Base-by-base conservation (phyloP, 2,888 invertebrate genomes). In the Scelioninae gen. 1 region DNA sequence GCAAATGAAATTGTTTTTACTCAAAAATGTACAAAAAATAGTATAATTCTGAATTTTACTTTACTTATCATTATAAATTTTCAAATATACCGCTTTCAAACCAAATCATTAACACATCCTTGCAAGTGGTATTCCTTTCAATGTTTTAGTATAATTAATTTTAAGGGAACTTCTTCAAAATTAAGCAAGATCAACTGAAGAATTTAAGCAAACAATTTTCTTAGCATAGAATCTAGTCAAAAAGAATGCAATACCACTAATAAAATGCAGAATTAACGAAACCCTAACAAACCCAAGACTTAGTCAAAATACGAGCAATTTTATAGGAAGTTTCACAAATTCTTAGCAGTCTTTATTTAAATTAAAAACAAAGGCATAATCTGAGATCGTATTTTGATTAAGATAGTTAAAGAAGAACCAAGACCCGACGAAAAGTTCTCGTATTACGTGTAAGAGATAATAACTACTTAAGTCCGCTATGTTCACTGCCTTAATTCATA, bases 401-500 rank as follows among this genome's bases (percentile, higher is more conserved):
- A 63, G 45, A 13, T 5, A 29, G 8, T 13, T 40, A 68, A 63
- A n/a, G 11, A 40, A 11, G 29, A 63, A 60, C n/a, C 47, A 29
- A 51, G 9, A n/a, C n/a, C n/a, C n/a, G n/a, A n/a, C n/a, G n/a
- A 60, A 49, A 13, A 51, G 45, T n/a, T 72, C n/a, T 80, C 43
- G 40, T 32, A 43, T 80, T 56, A 56, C 65, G 40, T 62, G 66
- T 71, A 63, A 69, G 69, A 51, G 69, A 76, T 76, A 74, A 69
- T 78, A 69, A 74, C 49, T 68, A 74, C 15, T 32, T 66, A 78
- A 72, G 82, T 82, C 69, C 74, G 82, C 74, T 78, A 78, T 74
- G 29, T 77, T 82, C 82, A 82, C 82, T 82, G 82, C 82, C 82
- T 78, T 82, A 82, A 78, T 32, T 82, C 65, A 29, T 77, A 78